Evolutionary conservation across 1,140 invertebrate species (phyloP), one percentile per base, ranked within the genome.

Genomic region (Melipona quadrifasciata): DNA sequence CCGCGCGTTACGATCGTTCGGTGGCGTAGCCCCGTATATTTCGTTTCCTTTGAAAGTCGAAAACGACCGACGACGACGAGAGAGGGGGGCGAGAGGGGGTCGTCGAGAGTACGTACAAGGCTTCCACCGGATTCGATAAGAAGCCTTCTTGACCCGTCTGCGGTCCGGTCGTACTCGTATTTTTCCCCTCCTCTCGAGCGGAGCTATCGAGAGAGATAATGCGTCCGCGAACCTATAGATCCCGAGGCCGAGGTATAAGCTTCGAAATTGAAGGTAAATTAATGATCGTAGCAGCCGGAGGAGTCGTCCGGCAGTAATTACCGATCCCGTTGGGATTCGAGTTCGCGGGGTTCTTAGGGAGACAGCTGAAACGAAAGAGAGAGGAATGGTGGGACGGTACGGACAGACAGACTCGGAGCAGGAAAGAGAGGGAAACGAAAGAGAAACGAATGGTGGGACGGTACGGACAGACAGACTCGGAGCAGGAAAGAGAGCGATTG

Each of bases 281-380:
- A 91, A 91, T 91, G 90, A 91, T 91, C 90, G 83, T 65, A 82
- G 79, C 86, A 76, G 74, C 27, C 74, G 74, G 86, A 80, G 76
- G 82, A 76, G 80, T 86, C 89, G 88, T 84, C 84, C 87, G 61
- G 39, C 76, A 88, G 90, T 91, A 91, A 91, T 91, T 91, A 91
- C 90, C 90, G 89, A 88, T 89, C 84, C 87, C 84, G 47, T 74
- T 70, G 86, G 87, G 86, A 87, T 31, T 61, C 67, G 61, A 83
- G 79, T 87, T 77, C 70, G 67, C 64, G 82, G 24, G 64, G 73
- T 55, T 85, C 55, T 65, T 53, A 75, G 55, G 55, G 51, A 27
- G 61, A 31, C 53, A 68, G 67, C 24, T 34, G 53, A 68, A 47
- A 21, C 27, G 78, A 58, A 72, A 76, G 51, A 58, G 67, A 72